Conservation (phyloP, 2,113 vertebrate genomes). For the Cardinalis cardinalis region DNA sequence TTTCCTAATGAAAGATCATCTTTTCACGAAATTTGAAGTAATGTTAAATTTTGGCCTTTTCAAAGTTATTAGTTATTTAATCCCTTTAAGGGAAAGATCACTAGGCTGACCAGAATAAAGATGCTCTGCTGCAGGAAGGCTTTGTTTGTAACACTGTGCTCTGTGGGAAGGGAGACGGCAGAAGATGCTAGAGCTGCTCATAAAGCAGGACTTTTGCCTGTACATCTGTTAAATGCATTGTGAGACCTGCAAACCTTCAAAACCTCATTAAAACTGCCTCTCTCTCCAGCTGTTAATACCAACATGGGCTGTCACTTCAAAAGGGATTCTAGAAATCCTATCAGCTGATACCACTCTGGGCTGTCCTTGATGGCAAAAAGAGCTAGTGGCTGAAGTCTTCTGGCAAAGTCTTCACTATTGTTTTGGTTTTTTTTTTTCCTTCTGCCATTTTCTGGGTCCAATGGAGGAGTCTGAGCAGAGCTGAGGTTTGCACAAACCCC, state of each 20-base stretch:
- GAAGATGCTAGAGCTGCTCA: neutral
- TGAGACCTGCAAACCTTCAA: neutral
- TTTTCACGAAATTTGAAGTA: neutral
- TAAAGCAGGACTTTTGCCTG: neutral
- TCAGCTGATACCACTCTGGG: neutral
- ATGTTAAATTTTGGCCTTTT: neutral
- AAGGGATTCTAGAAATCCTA: neutral
- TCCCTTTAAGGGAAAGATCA: neutral
- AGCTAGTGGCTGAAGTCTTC: neutral
- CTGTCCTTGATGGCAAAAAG: neutral
- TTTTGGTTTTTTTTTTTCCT: neutral
- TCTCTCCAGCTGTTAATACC: neutral
- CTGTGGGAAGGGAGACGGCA: neutral
- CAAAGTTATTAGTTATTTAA: neutral
- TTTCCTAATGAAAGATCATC: neutral
- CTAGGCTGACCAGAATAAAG: neutral
- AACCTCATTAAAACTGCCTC: neutral
- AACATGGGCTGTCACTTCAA: neutral
- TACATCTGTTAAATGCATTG: neutral
- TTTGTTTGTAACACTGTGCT: neutral
- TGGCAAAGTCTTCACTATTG: rapidly evolving
- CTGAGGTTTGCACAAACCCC: neutral
- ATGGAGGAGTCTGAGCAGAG: neutral
- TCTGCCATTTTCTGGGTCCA: neutral
- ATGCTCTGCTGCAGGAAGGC: neutral